These are phyloP conservation scores for Lepidocyrtoides sp. DNA, from an alignment of 2,888 invertebrate species.

Conservation along the genomic window DNA sequence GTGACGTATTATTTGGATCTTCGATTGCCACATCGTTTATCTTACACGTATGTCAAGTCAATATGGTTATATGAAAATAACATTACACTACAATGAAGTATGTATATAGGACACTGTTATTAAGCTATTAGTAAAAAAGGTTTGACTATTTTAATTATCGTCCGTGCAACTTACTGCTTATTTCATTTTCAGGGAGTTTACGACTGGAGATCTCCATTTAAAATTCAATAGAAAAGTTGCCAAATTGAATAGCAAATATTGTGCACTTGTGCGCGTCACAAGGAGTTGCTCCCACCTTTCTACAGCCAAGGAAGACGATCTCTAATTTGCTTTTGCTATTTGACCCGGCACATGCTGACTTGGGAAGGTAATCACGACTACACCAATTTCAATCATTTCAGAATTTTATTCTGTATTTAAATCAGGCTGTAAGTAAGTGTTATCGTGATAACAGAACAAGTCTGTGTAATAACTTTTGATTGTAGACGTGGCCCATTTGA, in stretches of 20 bases:
- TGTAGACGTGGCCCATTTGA: slow-evolving; percentile 90
- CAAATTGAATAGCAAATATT: slow-evolving; percentile 93
- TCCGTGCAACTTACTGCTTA: no score
- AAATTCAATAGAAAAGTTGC: slow-evolving; percentile 92
- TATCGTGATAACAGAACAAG: neutral
- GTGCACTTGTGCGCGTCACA: slow-evolving; percentile 93
- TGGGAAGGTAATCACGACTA: slow-evolving; percentile 90
- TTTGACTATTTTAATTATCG: no score
- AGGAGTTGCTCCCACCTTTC: slow-evolving; percentile 89
- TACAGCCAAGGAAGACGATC: slow-evolving; percentile 91
- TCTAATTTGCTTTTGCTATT: slow-evolving; percentile 91
- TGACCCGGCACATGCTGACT: slow-evolving; percentile 89
- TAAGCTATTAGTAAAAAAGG: no score
- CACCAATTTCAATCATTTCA: slow-evolving; percentile 85
- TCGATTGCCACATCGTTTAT: slow-evolving; percentile 92
- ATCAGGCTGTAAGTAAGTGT: no score
- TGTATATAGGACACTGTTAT: no score
- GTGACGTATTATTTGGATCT: slow-evolving; percentile 94
- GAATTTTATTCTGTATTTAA: no score
- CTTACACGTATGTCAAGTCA: slow-evolving; percentile 90
- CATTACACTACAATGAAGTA: no score
- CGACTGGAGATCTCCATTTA: slow-evolving; percentile 90
- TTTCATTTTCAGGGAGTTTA: slow-evolving; percentile 94
- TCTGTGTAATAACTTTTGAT: neutral
- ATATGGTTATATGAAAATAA: no score